Evolutionary conservation across 1,140 invertebrate genomes (phyloP).

Genomic region (Papilio polyxenes): DNA sequence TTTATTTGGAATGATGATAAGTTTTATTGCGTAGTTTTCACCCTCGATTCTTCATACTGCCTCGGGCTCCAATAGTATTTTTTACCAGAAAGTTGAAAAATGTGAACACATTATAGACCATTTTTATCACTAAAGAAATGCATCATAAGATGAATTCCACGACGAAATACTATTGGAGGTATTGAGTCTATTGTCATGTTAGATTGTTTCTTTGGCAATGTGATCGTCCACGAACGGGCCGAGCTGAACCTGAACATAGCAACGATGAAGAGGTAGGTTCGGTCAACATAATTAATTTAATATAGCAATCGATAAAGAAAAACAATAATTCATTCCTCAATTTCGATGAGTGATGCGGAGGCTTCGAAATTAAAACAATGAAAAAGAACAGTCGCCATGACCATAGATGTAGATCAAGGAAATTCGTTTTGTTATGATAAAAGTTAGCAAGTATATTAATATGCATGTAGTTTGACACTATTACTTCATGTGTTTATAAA

Average conservation of each 20-base stretch:
- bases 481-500: conserved; percentile 81
- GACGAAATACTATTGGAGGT: conserved; percentile 76
- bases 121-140: not conserved
- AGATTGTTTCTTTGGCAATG: conserved; percentile 79
- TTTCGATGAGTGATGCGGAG: conserved; percentile 75
- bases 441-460: conserved; percentile 60
- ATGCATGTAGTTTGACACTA: conserved; percentile 72
- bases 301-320: conserved; percentile 43
- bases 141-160: not conserved
- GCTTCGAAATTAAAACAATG: conserved; percentile 57
- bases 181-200: conserved; percentile 79
- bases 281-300: conserved; percentile 63
- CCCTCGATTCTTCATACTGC: conserved; percentile 11
- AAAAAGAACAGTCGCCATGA: conserved; percentile 78
- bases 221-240: conserved; percentile 70
- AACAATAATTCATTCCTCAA: conserved; percentile 70
- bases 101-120: not conserved
- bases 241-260: conserved; percentile 73
- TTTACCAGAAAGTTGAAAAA: not conserved
- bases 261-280: conserved; percentile 76
- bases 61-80: conserved; percentile 39
- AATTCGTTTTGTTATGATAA: conserved; percentile 59
- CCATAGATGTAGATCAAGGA: conserved; percentile 71
- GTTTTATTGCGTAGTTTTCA: conserved; percentile 18
- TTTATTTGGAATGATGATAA: conserved; percentile 32